Evolutionary conservation across 2,888 invertebrate genomes (phyloP), one percentile per base, ranked within the genome.

Genomic region (Barypeithes pellucidus): DNA sequence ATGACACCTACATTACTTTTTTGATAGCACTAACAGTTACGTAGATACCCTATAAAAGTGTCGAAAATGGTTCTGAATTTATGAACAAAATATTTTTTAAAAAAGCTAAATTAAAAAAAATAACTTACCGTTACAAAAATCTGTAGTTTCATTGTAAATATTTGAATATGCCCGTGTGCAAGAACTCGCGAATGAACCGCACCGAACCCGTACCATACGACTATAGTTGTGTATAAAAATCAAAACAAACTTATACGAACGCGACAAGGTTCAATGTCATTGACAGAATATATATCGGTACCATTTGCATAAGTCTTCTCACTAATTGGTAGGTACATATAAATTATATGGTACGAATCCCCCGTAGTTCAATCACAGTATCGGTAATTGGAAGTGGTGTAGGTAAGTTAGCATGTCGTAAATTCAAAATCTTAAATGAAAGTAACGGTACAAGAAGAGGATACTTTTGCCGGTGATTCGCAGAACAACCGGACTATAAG

Each of bases 211-310:
- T 50, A 12, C 22, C 20, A 18, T n/a, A n/a, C n/a, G 5, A 5
- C 5, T 24, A 24, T 24, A 24, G 2, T 5, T 24, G 24, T 24
- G 24, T 24, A 24, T 24, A 2, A 24, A 24, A 24, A 52, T 5
- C 2, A 24, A 12, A 24, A 24, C 52, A 52, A 24, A 20, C 5
- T 2, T 24, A 24, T 22, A 5, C 11, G 12, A 52, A 22, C 3
- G 18, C 11, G 3, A n/a, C n/a, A 8, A 52, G 52, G 52, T 52
- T 52, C 52, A 52, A 52, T 52, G 52, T 52, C 52, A 52, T 52
- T 52, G 24, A 24, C 52, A 52, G 52, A 12, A 24, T n/a, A n/a
- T 52, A 24, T 52, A n/a, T 24, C 22, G 24, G n/a, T 52, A 50
- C n/a, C 20, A 52, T 52, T 52, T n/a, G 2, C 52, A 52, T 52